Conservation (phyloP, 2,113 vertebrate species). For the Ailurus styani region DNA sequence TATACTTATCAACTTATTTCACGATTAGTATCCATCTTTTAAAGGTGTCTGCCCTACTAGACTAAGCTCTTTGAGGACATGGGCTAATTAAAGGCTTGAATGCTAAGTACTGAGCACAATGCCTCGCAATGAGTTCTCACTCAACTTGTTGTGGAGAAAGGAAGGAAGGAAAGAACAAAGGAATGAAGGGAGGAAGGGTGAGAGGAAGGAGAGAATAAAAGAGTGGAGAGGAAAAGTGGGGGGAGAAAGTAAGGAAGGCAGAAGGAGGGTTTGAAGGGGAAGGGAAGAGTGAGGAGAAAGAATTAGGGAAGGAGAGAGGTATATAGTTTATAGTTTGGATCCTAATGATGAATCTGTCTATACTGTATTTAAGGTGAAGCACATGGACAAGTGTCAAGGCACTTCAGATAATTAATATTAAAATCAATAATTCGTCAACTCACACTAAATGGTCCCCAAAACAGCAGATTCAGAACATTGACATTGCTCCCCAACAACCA, state of each 20-base stretch:
- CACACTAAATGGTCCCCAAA: background rate
- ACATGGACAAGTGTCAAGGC: background rate
- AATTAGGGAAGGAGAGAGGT: background rate
- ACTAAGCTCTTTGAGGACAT: background rate
- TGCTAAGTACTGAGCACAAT: background rate
- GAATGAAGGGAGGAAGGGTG: background rate
- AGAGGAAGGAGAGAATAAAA: background rate
- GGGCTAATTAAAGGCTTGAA: background rate
- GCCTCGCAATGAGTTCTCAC: background rate
- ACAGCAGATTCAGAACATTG: background rate
- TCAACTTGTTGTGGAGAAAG: background rate
- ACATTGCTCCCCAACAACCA: background rate
- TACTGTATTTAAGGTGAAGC: background rate
- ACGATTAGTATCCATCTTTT: background rate
- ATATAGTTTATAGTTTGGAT: background rate
- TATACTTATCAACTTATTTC: background rate
- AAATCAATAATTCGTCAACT: background rate
- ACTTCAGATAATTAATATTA: background rate
- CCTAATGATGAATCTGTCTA: background rate
- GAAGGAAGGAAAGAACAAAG: background rate
- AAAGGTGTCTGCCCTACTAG: background rate
- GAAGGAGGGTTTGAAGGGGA: background rate
- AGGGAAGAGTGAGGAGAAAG: background rate
- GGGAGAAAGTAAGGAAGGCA: background rate
- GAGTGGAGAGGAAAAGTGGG: background rate